Percentiles rank a stretch among this genome's conserved stretches.
Conservation (phyloP, 2,797 vertebrate species). For the Pogoniulus pusillus region DNA sequence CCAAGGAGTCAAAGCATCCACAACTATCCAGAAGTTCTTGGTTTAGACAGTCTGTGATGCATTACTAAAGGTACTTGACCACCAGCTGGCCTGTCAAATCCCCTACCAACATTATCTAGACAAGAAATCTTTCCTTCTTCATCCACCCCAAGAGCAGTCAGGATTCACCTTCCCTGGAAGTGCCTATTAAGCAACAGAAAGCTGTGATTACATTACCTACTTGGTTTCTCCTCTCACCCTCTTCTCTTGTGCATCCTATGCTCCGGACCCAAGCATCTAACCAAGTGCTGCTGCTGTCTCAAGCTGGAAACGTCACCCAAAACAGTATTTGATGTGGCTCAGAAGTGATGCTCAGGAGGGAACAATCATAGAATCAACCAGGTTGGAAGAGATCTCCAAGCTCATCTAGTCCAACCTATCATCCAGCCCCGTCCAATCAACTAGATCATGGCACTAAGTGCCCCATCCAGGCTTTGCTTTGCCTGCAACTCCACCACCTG, state of each 20-base stretch:
- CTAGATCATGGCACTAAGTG: no score
- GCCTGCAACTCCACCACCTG: no score
- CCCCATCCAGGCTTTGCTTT: no score
- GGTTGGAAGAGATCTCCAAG: no score
- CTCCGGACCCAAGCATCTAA: not conserved
- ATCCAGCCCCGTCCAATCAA: no score
- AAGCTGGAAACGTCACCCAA: not conserved
- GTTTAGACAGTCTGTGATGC: not conserved
- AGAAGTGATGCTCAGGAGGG: accelerated
- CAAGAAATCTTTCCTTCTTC: not conserved
- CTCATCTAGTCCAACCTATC: no score
- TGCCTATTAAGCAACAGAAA: not conserved
- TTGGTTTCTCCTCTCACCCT: not conserved
- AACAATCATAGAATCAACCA: no score
- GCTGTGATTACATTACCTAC: accelerated
- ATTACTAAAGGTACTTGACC: not conserved
- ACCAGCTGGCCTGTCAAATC: not conserved
- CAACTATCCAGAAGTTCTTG: not conserved
- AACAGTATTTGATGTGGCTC: not conserved
- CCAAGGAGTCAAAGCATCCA: not conserved
- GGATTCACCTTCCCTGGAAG: not conserved
- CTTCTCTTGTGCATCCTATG: not conserved
- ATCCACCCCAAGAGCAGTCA: not conserved
- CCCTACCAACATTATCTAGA: not conserved
- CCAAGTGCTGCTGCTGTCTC: not conserved